These are phyloP conservation scores for Conistra vaccinii DNA, from an alignment of 2,888 invertebrate genomes.

Conservation along the genomic window DNA sequence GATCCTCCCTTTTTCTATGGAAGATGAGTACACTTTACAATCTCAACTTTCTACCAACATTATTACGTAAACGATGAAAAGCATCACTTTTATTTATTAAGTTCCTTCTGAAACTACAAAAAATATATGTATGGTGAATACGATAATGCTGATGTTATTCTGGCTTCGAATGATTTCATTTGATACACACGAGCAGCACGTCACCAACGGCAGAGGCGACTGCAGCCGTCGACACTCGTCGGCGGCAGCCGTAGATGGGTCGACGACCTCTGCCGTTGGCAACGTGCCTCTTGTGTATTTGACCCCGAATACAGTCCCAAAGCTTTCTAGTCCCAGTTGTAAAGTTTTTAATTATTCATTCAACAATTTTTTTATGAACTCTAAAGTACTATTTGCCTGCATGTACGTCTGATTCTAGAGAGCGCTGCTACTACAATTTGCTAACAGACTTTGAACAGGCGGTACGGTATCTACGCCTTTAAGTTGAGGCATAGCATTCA, in stretches of 20 bases:
- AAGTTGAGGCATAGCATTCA: neutral
- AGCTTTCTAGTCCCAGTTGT: neutral
- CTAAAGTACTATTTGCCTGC: neutral
- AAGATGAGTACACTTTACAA: too few relatives aligned
- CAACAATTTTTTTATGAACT: neutral
- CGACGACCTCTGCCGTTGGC: too few relatives aligned
- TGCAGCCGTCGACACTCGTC: too few relatives aligned
- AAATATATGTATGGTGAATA: neutral
- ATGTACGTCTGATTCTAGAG: neutral
- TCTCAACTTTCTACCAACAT: neutral
- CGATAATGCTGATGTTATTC: neutral
- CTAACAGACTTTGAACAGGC: neutral
- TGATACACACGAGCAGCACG: neutral
- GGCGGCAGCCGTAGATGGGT: too few relatives aligned
- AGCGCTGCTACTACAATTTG: neutral
- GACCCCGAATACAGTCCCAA: neutral
- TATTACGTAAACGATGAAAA: neutral
- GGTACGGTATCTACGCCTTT: slow-evolving; percentile 9
- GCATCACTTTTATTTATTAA: neutral
- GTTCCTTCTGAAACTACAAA: neutral
- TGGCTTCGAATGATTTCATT: neutral
- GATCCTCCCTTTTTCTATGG: too few relatives aligned
- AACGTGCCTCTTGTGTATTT: too few relatives aligned
- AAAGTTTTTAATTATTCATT: neutral
- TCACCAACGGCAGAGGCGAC: too few relatives aligned